Conservation (phyloP, 2,888 invertebrate species). For the Tetragnatha montana region DNA sequence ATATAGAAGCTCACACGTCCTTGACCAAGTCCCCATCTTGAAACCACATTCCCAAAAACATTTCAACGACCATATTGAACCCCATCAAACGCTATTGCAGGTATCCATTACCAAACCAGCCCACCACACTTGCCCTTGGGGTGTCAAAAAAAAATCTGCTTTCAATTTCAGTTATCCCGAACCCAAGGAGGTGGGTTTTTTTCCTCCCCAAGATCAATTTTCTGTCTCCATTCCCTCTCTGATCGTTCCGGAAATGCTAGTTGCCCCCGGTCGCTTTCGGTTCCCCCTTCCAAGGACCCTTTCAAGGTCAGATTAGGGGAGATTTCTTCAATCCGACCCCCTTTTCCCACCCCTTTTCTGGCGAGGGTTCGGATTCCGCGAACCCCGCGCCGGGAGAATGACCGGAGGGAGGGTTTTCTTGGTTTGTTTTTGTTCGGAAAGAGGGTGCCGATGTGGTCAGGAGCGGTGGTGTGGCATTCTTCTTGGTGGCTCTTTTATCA, state of each 20-base stretch:
- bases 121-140: conserved; percentile 22
- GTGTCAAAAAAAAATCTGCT: not conserved
- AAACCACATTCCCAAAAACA: not conserved
- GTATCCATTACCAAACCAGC: conserved; percentile 18
- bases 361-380: not conserved
- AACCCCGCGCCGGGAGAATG: not conserved
- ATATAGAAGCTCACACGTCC: no score
- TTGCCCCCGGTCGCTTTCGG: not conserved
- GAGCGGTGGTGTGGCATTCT: conserved; percentile 4
- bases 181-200: not conserved
- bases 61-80: not conserved
- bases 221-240: not conserved
- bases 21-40: no score
- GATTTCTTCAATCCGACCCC: conserved; percentile 32
- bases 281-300: conserved; percentile 14
- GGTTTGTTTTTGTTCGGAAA: not conserved
- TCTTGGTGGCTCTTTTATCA: conserved; percentile 1
- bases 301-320: conserved; percentile 45
- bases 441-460: not conserved
- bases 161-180: not conserved
- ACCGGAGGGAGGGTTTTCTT: conserved; percentile 1
- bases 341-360: not conserved
- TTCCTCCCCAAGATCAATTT: not conserved
- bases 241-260: conserved; percentile 19
- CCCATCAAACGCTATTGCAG: conserved; percentile 8